A percentile compares a stretch with the other conserved stretches of the same genome.
Evolutionary conservation across 2,797 vertebrate genomes (phyloP).

Genomic region (Pogoniulus pusillus): DNA sequence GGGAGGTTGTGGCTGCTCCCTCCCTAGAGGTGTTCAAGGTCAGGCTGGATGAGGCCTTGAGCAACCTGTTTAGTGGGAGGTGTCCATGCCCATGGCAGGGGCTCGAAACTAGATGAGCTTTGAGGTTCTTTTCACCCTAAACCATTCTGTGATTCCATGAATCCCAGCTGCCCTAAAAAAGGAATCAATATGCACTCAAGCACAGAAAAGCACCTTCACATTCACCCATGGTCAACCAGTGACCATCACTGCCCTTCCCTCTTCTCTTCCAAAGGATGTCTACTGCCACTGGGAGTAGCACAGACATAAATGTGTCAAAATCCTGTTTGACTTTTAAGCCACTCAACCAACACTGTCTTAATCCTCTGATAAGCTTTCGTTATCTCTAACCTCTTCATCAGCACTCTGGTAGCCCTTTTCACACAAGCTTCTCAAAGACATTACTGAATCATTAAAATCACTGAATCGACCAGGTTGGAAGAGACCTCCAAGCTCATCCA

Average conservation of each 20-base stretch:
- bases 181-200: background rate
- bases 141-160: too few relatives aligned
- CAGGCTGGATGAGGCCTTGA: too few relatives aligned
- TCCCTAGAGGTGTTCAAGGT: too few relatives aligned
- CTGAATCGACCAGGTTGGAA: too few relatives aligned
- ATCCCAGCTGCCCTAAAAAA: background rate
- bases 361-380: background rate
- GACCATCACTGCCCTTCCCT: accelerated
- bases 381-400: background rate
- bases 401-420: background rate
- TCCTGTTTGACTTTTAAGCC: background rate
- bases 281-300: background rate
- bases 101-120: too few relatives aligned
- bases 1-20: too few relatives aligned
- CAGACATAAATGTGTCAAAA: background rate
- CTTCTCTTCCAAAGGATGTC: accelerated
- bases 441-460: too few relatives aligned
- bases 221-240: background rate
- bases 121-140: too few relatives aligned
- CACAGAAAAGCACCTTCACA: background rate
- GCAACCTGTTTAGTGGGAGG: too few relatives aligned
- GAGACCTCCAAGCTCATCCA: too few relatives aligned
- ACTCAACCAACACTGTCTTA: background rate
- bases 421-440: background rate
- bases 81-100: too few relatives aligned